Base-by-base conservation (phyloP, 1,140 invertebrate species). In the Drosophila eugracilis region DNA sequence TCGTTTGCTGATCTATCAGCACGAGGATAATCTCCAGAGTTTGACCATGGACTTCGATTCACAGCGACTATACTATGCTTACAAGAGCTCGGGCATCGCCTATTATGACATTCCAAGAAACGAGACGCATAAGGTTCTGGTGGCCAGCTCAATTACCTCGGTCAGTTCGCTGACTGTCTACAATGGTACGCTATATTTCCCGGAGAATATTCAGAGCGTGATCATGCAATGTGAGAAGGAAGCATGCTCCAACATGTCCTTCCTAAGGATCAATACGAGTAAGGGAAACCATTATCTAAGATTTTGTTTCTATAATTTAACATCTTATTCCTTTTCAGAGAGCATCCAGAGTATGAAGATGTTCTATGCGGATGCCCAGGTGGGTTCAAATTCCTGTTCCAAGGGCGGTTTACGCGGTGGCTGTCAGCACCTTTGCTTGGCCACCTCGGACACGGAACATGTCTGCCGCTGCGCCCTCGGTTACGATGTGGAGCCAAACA, bases 381-480 rank as follows among this genome's bases (percentile, higher is more conserved):
- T 81, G 3, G 93, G 92, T 7, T 89, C 73, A 88, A 96, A 94
- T 79, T 91, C 74, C 0, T 94, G 94, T 72, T 83, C 89, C 5
- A 10, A 47, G 14, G 26, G 44, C 78, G 83, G 83, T 93, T 86
- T 5, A 50, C 94, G 93, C 75, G 93, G 94, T 32, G 93, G 92
- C 26, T 97, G 96, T 90, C 93, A 95, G 59, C 96, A 98, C 91
- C 91, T 98, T 2, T 98, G 97, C 91, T 90, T 98, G 49, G 95
- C 96, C 9, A 92, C 93, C 15, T 94, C 93, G 1, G 55, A 78
- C 7, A 92, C 81, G 0, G 91, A 92, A 9, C 92, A 93, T 70
- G 92, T 93, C 1, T 98, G 97, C 90, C 93, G 93, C 50, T 98
- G 97, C 92, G 95, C 96, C 2, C 93, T 94, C 24, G 97, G 97